A percentile compares a stretch with the other conserved stretches of the same genome.
Evolutionary conservation across 1,140 invertebrate genomes (phyloP).

Genomic region (Procambarus clarkii): DNA sequence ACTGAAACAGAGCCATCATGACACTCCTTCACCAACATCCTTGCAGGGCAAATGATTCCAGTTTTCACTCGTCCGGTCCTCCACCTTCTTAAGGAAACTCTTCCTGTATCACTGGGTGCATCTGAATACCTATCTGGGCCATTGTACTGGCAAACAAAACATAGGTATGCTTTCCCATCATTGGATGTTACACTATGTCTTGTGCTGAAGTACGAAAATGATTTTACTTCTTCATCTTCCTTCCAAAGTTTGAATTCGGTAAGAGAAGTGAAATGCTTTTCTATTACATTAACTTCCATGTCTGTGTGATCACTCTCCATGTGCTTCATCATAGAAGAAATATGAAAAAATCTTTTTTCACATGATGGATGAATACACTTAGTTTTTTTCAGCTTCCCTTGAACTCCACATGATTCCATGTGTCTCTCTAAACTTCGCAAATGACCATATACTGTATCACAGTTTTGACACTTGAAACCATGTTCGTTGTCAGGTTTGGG

Average conservation of each 20-base stretch:
- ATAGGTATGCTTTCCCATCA: conserved; percentile 25
- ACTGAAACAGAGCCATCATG: conserved; percentile 14
- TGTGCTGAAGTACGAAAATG: conserved; percentile 35
- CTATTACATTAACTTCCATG: neutral
- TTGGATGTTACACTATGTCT: conserved; percentile 40
- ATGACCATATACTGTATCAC: conserved; percentile 21
- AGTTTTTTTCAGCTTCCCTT: conserved; percentile 13
- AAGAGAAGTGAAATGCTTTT: conserved; percentile 21
- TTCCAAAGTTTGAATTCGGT: conserved; percentile 34
- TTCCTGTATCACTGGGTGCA: neutral
- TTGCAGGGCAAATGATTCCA: conserved; percentile 24
- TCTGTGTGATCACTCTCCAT: conserved; percentile 41
- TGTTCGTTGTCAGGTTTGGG: neutral
- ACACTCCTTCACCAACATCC: conserved; percentile 35
- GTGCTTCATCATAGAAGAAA: conserved; percentile 42
- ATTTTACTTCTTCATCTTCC: conserved; percentile 27
- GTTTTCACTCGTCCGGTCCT: conserved; percentile 7
- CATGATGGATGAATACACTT: conserved; percentile 28
- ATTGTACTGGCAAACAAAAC: conserved; percentile 40
- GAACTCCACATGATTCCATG: conserved; percentile 1
- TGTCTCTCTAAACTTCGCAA: conserved; percentile 26
- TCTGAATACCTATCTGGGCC: conserved; percentile 20
- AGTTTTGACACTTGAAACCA: conserved; percentile 20
- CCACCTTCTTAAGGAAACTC: conserved; percentile 1
- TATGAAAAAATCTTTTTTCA: conserved; percentile 30